phyloP scores from a whole-genome alignment of 2,797 vertebrate species.

The Aplochiton taeniatus region DNA sequence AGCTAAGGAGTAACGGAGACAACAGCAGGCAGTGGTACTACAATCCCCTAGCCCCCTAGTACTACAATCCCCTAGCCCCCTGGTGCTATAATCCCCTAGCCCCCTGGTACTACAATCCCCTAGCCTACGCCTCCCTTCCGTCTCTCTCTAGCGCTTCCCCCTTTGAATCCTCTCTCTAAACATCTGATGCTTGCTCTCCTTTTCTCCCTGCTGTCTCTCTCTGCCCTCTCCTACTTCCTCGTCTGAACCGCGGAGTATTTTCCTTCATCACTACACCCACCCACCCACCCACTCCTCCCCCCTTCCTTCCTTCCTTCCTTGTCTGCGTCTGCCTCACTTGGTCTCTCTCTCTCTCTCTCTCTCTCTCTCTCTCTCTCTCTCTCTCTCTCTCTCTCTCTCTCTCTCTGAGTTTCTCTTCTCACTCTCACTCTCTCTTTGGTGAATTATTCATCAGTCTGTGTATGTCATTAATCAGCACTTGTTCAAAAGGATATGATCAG shows the following conservation, averaged over 20 bases:
- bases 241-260: slow-evolving; percentile 34
- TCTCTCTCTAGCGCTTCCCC: slow-evolving; percentile 16
- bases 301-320: background rate
- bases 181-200: slow-evolving; percentile 17
- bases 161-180: slow-evolving; percentile 20
- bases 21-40: slow-evolving; percentile 33
- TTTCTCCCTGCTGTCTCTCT: slow-evolving; percentile 31
- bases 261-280: slow-evolving; percentile 32
- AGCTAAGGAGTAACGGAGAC: slow-evolving; percentile 42
- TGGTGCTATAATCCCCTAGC: slow-evolving; percentile 23
- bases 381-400: slow-evolving; percentile 19
- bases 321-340: slow-evolving; percentile 14
- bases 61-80: slow-evolving; percentile 30
- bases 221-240: slow-evolving; percentile 37
- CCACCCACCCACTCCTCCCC: slow-evolving; percentile 25
- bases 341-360: background rate
- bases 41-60: slow-evolving; percentile 33
- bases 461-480: slow-evolving; percentile 81
- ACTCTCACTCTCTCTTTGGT: slow-evolving; percentile 46
- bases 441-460: slow-evolving; percentile 81
- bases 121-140: too few species aligned
- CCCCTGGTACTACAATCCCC: slow-evolving; percentile 24
- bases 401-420: background rate
- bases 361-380: slow-evolving; percentile 7
- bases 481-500: slow-evolving; percentile 75